phyloP scores from a whole-genome alignment of 2,888 invertebrate species.

The Hypsopygia costalis region DNA sequence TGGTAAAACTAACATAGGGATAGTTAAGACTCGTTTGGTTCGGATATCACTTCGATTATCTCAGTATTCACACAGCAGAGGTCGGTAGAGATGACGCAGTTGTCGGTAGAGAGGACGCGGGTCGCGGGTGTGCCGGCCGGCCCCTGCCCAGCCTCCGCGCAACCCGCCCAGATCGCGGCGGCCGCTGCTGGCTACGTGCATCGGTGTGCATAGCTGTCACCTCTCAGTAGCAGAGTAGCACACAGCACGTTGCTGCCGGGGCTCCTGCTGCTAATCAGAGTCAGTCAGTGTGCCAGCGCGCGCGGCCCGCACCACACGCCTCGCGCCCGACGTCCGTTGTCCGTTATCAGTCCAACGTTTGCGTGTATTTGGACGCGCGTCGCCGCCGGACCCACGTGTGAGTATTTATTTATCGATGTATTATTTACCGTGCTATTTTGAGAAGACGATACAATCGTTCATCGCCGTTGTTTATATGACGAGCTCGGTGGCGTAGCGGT shows the following conservation, averaged over 20 bases:
- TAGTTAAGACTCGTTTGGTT: no score
- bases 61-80: no score
- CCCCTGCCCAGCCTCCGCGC: slow-evolving; percentile 20
- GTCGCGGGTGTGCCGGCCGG: slow-evolving; percentile 25
- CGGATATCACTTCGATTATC: no score
- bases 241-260: background rate
- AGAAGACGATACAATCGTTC: no score
- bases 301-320: slow-evolving; percentile 15
- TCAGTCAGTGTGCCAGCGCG: slow-evolving; percentile 18
- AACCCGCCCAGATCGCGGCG: slow-evolving; percentile 11
- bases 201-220: background rate
- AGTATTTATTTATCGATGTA: slow-evolving; percentile 32
- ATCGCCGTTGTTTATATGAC: no score
- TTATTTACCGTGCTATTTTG: background rate
- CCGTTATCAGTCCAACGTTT: slow-evolving; percentile 15
- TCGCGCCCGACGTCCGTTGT: slow-evolving; percentile 31
- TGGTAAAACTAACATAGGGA: no score
- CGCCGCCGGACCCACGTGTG: slow-evolving; percentile 36
- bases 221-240: background rate
- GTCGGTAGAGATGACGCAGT: no score
- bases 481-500: no score
- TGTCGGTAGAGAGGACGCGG: no score
- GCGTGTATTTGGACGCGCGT: background rate
- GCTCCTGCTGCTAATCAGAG: no score
- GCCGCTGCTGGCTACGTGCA: background rate